Conservation (phyloP, 2,888 invertebrate species). For the Xylocampa areola region DNA sequence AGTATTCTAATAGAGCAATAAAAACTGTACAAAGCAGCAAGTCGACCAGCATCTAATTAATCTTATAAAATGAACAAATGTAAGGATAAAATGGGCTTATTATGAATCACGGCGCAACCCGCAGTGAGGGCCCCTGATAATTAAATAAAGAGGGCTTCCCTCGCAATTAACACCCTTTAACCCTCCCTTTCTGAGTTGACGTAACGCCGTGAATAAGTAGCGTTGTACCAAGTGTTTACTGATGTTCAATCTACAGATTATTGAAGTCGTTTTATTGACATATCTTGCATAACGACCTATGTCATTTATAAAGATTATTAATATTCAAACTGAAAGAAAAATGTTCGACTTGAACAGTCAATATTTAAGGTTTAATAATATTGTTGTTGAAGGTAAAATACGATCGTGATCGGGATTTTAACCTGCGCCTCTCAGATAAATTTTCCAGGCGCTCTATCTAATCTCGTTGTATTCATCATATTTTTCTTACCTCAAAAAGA, state of each 20-base stretch:
- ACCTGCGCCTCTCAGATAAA: too few relatives aligned
- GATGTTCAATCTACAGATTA: too few relatives aligned
- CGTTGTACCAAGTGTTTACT: conserved; percentile 24
- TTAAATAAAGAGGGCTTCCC: conserved; percentile 65
- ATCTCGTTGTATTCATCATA: too few relatives aligned
- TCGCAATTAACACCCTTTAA: conserved; percentile 68
- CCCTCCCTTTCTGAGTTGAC: conserved; percentile 52
- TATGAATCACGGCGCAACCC: conserved; percentile 52
- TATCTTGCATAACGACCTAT: not conserved
- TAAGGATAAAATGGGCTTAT: conserved; percentile 47
- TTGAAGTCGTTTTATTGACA: not conserved
- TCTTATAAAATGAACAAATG: conserved; percentile 46
- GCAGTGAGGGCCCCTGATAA: conserved; percentile 60
- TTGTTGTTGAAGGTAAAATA: too few relatives aligned
- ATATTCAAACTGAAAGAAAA: too few relatives aligned
- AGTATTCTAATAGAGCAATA: conserved; percentile 1
- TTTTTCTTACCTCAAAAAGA: too few relatives aligned
- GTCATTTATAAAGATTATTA: not conserved
- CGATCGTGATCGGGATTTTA: too few relatives aligned
- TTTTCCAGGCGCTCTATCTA: too few relatives aligned
- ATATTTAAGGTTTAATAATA: too few relatives aligned
- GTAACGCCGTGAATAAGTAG: conserved; percentile 33
- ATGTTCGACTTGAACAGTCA: too few relatives aligned
- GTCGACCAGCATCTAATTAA: conserved; percentile 39
- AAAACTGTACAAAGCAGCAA: not conserved